These are phyloP conservation scores for Yoshiicerus persimilis DNA, from an alignment of 1,140 invertebrate species.

Conservation along the genomic window DNA sequence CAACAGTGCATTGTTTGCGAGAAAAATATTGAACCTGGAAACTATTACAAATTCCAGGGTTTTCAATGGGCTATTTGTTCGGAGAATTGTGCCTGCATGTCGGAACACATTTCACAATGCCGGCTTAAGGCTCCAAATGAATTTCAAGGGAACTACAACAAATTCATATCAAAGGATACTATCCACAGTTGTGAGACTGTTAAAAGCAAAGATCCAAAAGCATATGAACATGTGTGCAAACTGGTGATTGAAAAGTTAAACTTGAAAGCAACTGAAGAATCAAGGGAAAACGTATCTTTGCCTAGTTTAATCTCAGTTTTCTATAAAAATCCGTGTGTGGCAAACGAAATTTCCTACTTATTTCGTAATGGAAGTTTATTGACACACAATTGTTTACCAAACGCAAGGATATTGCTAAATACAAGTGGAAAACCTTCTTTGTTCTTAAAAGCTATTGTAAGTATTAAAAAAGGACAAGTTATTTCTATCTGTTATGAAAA, in stretches of 20 bases:
- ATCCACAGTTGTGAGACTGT: background rate
- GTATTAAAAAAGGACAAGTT: background rate
- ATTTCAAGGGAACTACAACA: background rate
- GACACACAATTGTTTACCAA: background rate
- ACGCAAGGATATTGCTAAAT: background rate
- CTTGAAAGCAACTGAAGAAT: background rate
- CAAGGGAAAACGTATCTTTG: background rate
- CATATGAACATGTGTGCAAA: background rate
- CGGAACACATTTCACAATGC: background rate
- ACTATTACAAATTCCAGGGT: background rate
- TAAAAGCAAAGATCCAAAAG: background rate
- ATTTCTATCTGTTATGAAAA: background rate
- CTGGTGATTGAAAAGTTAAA: background rate
- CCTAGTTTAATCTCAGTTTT: background rate
- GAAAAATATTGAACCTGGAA: background rate
- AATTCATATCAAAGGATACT: background rate
- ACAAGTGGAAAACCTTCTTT: background rate
- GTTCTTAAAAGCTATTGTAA: background rate
- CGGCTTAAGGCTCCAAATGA: background rate
- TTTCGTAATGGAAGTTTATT: background rate
- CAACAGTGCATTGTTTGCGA: background rate
- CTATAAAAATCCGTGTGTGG: background rate
- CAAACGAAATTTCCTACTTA: background rate
- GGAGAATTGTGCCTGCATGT: background rate
- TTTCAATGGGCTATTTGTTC: background rate